Evolutionary conservation across 2,888 invertebrate species (phyloP).

Genomic region (Nymphalis c-album): DNA sequence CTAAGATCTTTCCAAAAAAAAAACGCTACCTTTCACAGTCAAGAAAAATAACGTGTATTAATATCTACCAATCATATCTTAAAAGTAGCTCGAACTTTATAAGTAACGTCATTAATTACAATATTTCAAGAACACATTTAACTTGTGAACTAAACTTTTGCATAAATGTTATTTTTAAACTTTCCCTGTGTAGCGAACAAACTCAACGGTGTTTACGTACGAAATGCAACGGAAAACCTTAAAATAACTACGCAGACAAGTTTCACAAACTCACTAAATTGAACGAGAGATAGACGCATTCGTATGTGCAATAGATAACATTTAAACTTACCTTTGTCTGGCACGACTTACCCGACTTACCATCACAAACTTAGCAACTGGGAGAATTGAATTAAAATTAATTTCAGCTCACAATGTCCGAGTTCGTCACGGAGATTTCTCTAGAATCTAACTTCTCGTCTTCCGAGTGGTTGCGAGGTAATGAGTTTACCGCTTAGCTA

Average conservation of each 20-base stretch:
- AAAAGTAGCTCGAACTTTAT: not conserved
- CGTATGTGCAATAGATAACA: slow-evolving; percentile 34
- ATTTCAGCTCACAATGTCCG: slow-evolving; percentile 36
- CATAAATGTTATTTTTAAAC: slow-evolving; percentile 8
- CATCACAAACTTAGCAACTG: slow-evolving; percentile 27
- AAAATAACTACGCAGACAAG: slow-evolving; percentile 13
- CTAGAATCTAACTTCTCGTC: slow-evolving; percentile 15
- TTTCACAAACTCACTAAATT: slow-evolving; percentile 8
- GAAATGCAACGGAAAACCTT: slow-evolving; percentile 10
- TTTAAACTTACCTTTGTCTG: slow-evolving; percentile 36
- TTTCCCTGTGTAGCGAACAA: not conserved
- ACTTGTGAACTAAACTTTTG: not conserved
- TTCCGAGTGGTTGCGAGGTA: slow-evolving; percentile 15
- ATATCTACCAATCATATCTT: not conserved
- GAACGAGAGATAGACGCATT: slow-evolving; percentile 19
- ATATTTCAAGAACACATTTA: not conserved
- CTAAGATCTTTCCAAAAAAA: too few species aligned
- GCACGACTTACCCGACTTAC: slow-evolving; percentile 28
- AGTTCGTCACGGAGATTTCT: slow-evolving; percentile 11
- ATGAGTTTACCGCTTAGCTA: slow-evolving; percentile 13
- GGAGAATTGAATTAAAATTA: slow-evolving; percentile 40
- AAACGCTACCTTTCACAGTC: too few species aligned
- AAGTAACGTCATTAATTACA: not conserved
- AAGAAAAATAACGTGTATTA: too few species aligned
- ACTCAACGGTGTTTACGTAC: slow-evolving; percentile 1